Base-by-base conservation (phyloP, 64 coral and sea anemone genomes). In the Actinia tenebrosa region DNA sequence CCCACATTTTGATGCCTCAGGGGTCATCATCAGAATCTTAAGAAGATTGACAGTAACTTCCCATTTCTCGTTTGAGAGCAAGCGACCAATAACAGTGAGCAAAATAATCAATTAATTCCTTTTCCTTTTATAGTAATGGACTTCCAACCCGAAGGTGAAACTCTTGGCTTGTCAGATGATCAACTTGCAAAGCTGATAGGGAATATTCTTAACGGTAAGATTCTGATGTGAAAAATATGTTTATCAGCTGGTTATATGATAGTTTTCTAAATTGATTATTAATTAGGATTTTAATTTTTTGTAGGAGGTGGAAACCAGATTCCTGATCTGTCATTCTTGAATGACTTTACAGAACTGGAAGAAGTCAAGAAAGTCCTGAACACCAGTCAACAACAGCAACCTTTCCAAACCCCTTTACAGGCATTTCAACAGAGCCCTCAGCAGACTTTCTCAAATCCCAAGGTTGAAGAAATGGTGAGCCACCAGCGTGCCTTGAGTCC, bases 251-350 rank as follows among this genome's bases (percentile, higher is more conserved):
- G 63, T 66, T 66, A 9, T 66, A 23, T 20, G 63, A n/a, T 66
- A 3, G 8, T 13, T 72, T 30, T 27, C 42, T 42, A 30, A 16
- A 75, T 50, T 50, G 7, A 8, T 8, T 1, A 50, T 5, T 4
- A 50, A 50, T 50, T 50, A 50, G 30, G 1, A 50, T 50, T 50
- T 26, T 75, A 47, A 26, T 22, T 84, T 27, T 64, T 62, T 80
- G 78, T 62, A 89, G 87, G 82, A 60, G 42, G 58, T 59, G 88
- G 0, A 42, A 75, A 84, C 22, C 64, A 89, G 19, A 5, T 44
- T 18, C 89, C 89, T 17, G 89, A 91, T 72, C 19, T 63, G 17
- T 80, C 66, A 18, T 43, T 91, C 16, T 86, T 91, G 78, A 82
- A 91, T 26, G 53, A 91, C 13, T 87, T 78, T 87, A 16, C 78